phyloP scores from a whole-genome alignment of 2,797 vertebrate species.

The Sebastes itinus region DNA sequence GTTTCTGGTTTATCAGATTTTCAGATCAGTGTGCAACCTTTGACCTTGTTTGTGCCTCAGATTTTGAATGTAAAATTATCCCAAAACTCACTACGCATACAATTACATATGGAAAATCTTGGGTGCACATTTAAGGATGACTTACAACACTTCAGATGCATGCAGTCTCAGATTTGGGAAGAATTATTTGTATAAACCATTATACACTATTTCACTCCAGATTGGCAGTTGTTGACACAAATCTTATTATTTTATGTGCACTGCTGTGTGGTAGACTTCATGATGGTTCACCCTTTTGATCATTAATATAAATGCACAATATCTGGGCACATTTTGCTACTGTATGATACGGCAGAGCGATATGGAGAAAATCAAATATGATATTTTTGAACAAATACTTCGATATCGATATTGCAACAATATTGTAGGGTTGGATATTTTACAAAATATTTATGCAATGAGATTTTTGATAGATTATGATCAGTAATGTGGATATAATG shows the following conservation, averaged over 20 bases:
- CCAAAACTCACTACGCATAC: background rate
- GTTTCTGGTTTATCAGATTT: background rate
- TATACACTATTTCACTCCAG: background rate
- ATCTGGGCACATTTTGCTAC: background rate
- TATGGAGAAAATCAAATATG: too few relatives aligned
- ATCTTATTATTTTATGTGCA: fast-evolving
- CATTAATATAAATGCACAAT: too few relatives aligned
- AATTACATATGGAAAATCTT: background rate
- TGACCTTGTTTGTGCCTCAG: background rate
- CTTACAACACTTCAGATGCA: background rate
- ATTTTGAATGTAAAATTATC: too few relatives aligned
- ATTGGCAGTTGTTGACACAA: background rate
- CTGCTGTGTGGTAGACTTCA: background rate
- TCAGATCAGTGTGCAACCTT: background rate
- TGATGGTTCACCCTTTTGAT: background rate
- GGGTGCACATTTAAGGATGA: background rate
- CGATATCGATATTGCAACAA: too few relatives aligned
- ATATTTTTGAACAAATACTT: fast-evolving
- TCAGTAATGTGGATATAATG: too few relatives aligned
- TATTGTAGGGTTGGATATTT: too few relatives aligned
- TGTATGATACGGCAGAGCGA: too few relatives aligned
- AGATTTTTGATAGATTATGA: too few relatives aligned
- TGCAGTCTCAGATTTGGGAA: background rate
- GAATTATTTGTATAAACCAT: background rate
- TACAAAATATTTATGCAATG: too few relatives aligned